Base-by-base conservation (phyloP, 2,797 vertebrate genomes). In the Lepilemur ruficaudatus region DNA sequence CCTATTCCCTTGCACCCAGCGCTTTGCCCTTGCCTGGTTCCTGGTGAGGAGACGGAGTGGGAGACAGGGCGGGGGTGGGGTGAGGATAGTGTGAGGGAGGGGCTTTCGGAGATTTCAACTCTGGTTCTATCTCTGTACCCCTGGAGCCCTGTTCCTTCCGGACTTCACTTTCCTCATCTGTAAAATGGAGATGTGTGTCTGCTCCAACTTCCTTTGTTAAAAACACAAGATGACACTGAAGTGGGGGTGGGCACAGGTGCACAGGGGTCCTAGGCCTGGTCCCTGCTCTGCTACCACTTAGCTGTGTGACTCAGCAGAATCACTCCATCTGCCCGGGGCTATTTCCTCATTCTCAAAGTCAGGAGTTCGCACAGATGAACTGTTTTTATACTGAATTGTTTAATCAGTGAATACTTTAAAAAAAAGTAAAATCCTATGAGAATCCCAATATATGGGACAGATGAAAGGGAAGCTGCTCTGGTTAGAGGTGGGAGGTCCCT, bases 291-390 rank as follows among this genome's bases (percentile, higher is more conserved):
- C 13, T 28, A 28, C 9, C 22, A 25, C 59, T 63, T 46, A 79
- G 46, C 35, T 43, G 38, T 63, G 32, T 75, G 38, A 93, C 76
- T 57, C 70, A 28, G 93, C n/a, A 48, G 88, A 93, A 48, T 81
- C 72, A 85, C 14, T n/a, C 17, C 25, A 61, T n/a, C 76, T 67
- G 70, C 92, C 89, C 57, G 22, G 73, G 41, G 48, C 61, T 83
- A 30, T 48, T 91, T 89, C 12, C 81, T 89, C 23, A 69, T 84
- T 87, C 41, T 35, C 63, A 76, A 96, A 93, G 48, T 59, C 84
- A 91, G 70, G 69, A 32, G 38, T 10, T 87, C 41, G 38, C 38
- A 65, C 28, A 50, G 28, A 73, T 85, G 59, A 92, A 78, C 13
- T 38, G 57, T 78, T 69, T 78, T 63, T 73, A 73, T n/a, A 91